Evolutionary conservation across 2,797 vertebrate species (phyloP).

Genomic region (Cirrhinus mrigala): DNA sequence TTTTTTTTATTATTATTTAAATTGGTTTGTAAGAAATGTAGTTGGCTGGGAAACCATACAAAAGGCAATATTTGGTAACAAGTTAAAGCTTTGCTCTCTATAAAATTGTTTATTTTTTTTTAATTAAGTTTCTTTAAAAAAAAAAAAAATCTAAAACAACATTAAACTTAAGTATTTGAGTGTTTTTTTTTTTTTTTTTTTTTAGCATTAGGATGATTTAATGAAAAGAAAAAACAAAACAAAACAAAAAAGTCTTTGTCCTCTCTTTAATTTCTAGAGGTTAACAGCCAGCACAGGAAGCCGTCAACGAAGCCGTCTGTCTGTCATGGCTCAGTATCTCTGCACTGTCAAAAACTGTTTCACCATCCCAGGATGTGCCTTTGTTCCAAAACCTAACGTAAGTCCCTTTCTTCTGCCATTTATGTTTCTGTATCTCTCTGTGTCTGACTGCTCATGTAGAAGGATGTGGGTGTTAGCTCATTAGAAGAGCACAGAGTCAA

Average conservation of each 20-base stretch:
- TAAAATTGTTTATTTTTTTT: neutral
- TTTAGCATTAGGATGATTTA: neutral
- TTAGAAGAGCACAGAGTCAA: constrained; percentile 73
- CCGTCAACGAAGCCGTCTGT: constrained; percentile 91
- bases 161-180: neutral
- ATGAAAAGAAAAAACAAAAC: neutral
- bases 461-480: constrained; percentile 65
- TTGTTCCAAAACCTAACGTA: constrained; percentile 93
- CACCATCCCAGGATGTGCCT: constrained; percentile 90
- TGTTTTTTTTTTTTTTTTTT: too few species aligned
- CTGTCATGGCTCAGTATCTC: constrained; percentile 93
- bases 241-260: neutral
- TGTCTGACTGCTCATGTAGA: neutral
- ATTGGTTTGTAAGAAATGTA: too few species aligned
- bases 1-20: too few species aligned
- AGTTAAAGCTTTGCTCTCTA: neutral
- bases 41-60: neutral
- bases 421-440: constrained; percentile 31
- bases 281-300: constrained; percentile 85
- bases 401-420: constrained; percentile 55
- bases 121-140: neutral
- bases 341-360: constrained; percentile 87
- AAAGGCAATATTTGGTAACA: neutral
- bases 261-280: constrained; percentile 77
- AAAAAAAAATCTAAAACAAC: neutral